These are phyloP conservation scores for Danio jaintianensis DNA, from an alignment of 2,797 vertebrate genomes.

Conservation along the genomic window DNA sequence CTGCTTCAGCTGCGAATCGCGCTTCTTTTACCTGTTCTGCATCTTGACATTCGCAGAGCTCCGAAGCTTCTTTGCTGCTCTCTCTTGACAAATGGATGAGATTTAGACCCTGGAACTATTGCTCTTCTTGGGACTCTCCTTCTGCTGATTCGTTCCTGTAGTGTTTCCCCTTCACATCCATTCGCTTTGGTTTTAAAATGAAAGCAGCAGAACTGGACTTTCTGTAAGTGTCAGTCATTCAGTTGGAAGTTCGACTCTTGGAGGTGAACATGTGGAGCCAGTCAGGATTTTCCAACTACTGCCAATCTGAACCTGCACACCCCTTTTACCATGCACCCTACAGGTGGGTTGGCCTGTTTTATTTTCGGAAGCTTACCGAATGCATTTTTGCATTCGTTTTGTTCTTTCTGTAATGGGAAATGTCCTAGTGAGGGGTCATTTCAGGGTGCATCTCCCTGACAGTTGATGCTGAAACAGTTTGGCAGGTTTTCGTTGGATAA, in stretches of 20 bases:
- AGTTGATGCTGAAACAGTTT: slow-evolving; percentile 21
- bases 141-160: not conserved
- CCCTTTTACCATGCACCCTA: slow-evolving; percentile 79
- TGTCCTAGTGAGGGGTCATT: slow-evolving; percentile 6
- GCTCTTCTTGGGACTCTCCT: slow-evolving; percentile 18
- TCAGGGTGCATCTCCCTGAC: slow-evolving; percentile 24
- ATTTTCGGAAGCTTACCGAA: not conserved
- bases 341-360: slow-evolving; percentile 68
- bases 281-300: slow-evolving; percentile 80
- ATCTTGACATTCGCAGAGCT: not conserved
- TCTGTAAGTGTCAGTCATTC: slow-evolving; percentile 62
- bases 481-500: slow-evolving; percentile 40
- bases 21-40: slow-evolving; percentile 14
- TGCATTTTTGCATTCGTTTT: not conserved
- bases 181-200: slow-evolving; percentile 47
- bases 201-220: slow-evolving; percentile 52
- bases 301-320: slow-evolving; percentile 74
- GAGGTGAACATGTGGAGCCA: slow-evolving; percentile 81
- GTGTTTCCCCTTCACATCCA: not conserved
- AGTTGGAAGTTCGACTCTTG: slow-evolving; percentile 52
- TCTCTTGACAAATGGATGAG: slow-evolving; percentile 10
- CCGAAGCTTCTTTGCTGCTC: slow-evolving; percentile 14
- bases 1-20: not conserved
- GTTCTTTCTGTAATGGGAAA: slow-evolving; percentile 7
- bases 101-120: slow-evolving; percentile 17